Evolutionary conservation across 2,888 invertebrate genomes (phyloP), one percentile per base, ranked within the genome.

Genomic region (Acronicta psi): DNA sequence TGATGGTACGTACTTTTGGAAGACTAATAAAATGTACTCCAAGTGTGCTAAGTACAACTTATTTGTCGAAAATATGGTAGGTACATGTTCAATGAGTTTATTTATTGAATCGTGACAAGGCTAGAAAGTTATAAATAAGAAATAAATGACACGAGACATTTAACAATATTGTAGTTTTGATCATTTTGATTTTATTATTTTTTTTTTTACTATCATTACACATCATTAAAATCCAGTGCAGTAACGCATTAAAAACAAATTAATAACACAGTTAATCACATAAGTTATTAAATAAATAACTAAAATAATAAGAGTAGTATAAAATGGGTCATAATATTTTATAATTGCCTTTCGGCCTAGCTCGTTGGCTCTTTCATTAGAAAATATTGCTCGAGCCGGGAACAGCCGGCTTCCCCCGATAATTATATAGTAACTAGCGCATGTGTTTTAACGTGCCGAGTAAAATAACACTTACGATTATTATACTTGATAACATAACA

Each of bases 291-390:
- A 9, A 63, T 25, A 49, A 49, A 46, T 53, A 46, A 41, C 34
- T 20, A 17, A 16, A 13, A 7, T 25, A 17, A 25, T 37, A 17
- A 71, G 29, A 16, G 41, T 44, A 51, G 17, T 43, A 59, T 71
- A 59, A 66, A 66, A 59, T 68, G 38, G 51, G 66, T 67, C 52
- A 66, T 54, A 71, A 64, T 71, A 69, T 56, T 71, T 71, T 34
- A 59, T 71, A 68, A 71, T 71, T 51, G 41, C 51, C 46, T 41
- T 65, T 58, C 71, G 50, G 71, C 71, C 47, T 51, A 54, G 51
- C 51, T 54, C 9, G 54, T 54, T 54, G 72, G 72, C 68, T 68
- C 68, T 71, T 59, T 71, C 71, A 68, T 71, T 68, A 68, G 72
- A 71, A 68, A 71, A 66, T 68, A 68, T 68, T 59, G 41, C 71